Conservation (phyloP, 64 coral and sea anemone species). For the Pocillopora damicornis region DNA sequence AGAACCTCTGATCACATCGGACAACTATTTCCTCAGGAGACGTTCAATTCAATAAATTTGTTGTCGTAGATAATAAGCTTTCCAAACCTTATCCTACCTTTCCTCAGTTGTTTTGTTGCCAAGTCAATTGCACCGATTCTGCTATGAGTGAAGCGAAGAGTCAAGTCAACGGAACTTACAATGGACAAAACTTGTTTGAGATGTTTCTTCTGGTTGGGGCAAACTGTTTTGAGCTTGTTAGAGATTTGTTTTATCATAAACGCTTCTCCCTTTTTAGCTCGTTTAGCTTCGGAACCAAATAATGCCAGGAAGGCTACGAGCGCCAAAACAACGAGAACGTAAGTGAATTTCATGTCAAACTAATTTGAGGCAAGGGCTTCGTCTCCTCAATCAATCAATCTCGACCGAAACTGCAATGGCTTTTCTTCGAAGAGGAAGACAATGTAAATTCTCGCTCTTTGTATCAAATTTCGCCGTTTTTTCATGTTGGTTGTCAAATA, state of each 20-base stretch:
- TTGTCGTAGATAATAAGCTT: neutral
- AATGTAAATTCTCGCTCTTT: no score
- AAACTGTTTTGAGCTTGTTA: constrained; percentile 1
- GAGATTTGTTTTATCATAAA: neutral
- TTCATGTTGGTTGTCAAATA: constrained; percentile 26
- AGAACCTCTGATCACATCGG: no score
- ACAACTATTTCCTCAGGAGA: no score
- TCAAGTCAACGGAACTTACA: constrained; percentile 14
- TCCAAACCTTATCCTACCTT: constrained; percentile 2
- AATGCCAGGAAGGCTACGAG: neutral
- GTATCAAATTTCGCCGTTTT: neutral
- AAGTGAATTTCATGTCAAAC: constrained; percentile 6
- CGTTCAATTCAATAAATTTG: neutral
- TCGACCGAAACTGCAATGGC: no score
- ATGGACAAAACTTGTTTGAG: constrained; percentile 11
- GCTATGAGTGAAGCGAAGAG: constrained; percentile 22
- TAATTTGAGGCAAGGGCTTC: neutral
- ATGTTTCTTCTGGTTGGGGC: neutral
- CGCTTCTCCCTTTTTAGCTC: neutral
- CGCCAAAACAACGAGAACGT: neutral
- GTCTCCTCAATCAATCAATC: neutral
- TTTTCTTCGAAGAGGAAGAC: neutral
- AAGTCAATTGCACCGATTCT: neutral
- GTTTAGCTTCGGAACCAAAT: neutral
- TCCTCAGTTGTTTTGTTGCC: neutral